These are phyloP conservation scores for Sweltsa coloradensis DNA, from an alignment of 1,140 invertebrate species.

Conservation along the genomic window DNA sequence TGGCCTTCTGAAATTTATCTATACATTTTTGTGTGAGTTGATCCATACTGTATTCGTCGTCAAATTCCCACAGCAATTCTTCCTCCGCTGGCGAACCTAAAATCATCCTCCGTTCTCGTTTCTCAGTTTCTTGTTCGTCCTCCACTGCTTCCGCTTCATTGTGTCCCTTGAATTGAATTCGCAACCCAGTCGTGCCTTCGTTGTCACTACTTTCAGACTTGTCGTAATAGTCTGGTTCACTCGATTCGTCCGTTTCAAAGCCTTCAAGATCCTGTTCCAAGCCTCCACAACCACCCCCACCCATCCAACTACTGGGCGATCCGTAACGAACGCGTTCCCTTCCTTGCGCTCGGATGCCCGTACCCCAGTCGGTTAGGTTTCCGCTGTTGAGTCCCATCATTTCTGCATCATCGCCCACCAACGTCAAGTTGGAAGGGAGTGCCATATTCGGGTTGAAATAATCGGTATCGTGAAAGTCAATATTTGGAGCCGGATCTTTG, in stretches of 20 bases:
- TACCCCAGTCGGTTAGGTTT: conserved; percentile 23
- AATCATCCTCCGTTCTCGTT: conserved; percentile 27
- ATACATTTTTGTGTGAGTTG: conserved; percentile 28
- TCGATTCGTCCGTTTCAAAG: conserved; percentile 22
- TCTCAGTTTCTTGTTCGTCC: conserved; percentile 34
- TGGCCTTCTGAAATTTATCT: conserved; percentile 30
- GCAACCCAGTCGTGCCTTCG: conserved; percentile 31
- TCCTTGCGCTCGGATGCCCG: conserved; percentile 18
- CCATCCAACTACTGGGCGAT: conserved; percentile 25
- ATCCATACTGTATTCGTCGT: conserved; percentile 17
- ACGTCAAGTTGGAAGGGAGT: conserved; percentile 28
- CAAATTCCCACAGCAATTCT: conserved; percentile 19
- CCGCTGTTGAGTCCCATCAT: conserved; percentile 14
- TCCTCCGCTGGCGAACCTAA: no score
- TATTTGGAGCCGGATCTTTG: conserved; percentile 16
- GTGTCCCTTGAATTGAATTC: conserved; percentile 68
- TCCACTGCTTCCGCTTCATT: conserved; percentile 77
- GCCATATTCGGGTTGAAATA: conserved; percentile 28
- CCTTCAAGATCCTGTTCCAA: conserved; percentile 24
- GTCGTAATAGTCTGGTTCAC: conserved; percentile 18
- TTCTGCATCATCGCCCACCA: conserved; percentile 22
- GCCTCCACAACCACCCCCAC: conserved; percentile 1
- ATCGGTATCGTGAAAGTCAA: conserved; percentile 12
- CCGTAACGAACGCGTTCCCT: conserved; percentile 21
- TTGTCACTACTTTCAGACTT: conserved; percentile 17